phyloP scores from a whole-genome alignment of 2,888 invertebrate species.

The Lamellibrachia satsuma region DNA sequence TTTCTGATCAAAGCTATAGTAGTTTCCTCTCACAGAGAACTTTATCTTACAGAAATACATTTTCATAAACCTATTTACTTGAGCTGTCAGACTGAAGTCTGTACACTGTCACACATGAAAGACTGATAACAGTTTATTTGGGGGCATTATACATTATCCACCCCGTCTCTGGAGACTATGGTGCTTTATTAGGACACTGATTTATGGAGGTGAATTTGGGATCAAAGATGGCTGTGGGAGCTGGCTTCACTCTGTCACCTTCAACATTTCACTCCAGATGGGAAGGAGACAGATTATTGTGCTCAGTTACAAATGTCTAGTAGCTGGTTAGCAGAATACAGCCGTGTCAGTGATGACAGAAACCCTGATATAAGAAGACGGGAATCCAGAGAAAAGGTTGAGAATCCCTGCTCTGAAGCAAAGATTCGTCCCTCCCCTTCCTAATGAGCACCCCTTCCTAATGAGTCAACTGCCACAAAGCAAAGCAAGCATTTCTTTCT shows the following conservation, averaged over 20 bases:
- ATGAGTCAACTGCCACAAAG: neutral
- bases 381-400: too few species aligned
- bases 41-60: neutral
- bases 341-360: too few species aligned
- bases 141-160: neutral
- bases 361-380: too few species aligned
- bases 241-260: neutral
- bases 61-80: neutral
- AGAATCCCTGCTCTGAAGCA: too few species aligned
- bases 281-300: neutral
- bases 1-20: neutral
- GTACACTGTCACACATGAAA: neutral
- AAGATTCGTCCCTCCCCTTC: too few species aligned
- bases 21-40: neutral
- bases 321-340: too few species aligned
- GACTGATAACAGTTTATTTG: neutral
- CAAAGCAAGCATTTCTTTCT: neutral
- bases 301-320: neutral
- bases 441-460: neutral
- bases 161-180: neutral
- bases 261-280: neutral
- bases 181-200: neutral
- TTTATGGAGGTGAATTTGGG: conserved; percentile 6
- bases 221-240: neutral
- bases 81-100: neutral